phyloP scores from a whole-genome alignment of 2,888 invertebrate species.

The Scelioninae gen. 1 region DNA sequence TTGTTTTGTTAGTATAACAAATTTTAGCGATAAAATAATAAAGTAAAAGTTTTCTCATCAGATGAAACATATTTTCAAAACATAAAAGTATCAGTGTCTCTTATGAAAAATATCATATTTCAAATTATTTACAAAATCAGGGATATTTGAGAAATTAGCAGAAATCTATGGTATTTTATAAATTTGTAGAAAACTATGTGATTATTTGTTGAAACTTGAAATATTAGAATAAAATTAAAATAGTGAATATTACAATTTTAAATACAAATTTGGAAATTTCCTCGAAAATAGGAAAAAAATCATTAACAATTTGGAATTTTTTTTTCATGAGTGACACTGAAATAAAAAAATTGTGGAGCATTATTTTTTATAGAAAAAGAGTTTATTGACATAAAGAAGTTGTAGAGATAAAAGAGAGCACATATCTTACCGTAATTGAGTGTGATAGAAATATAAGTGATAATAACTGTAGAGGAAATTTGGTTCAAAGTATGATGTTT shows the following conservation, averaged over 20 bases:
- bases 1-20: no score
- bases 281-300: background rate
- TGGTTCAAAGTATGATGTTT: slow-evolving; percentile 34
- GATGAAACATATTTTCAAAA: background rate
- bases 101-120: no score
- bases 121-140: no score
- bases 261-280: background rate
- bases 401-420: slow-evolving; percentile 56
- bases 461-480: slow-evolving; percentile 50
- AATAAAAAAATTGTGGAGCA: background rate
- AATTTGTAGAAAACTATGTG: no score
- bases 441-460: slow-evolving; percentile 56
- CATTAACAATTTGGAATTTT: background rate
- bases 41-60: no score
- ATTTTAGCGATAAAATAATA: no score
- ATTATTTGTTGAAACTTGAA: no score
- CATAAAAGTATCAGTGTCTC: background rate
- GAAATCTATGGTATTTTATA: no score
- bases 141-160: no score
- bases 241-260: no score
- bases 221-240: no score
- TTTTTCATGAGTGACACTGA: background rate
- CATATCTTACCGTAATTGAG: slow-evolving; percentile 70
- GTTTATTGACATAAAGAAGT: slow-evolving; percentile 47
- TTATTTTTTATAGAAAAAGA: slow-evolving; percentile 20